Evolutionary conservation across 2,113 vertebrate genomes (phyloP).

Genomic region (Dromiciops gliroides): DNA sequence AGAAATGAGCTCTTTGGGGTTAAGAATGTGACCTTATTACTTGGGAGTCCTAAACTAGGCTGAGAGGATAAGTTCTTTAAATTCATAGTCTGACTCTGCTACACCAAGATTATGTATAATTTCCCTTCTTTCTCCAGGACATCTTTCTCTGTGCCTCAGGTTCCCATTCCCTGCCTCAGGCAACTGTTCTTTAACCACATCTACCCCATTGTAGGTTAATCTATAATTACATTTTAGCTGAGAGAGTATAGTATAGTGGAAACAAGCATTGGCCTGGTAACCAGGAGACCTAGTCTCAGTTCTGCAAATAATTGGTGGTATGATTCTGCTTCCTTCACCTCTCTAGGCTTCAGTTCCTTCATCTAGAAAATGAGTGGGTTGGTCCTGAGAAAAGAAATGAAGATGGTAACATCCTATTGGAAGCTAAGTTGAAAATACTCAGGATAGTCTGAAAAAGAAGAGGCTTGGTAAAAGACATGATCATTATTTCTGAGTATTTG

Average conservation of each 20-base stretch:
- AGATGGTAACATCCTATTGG: background rate
- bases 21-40: background rate
- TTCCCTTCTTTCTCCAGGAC: background rate
- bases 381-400: background rate
- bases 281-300: background rate
- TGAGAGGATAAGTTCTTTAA: background rate
- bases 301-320: background rate
- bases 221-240: background rate
- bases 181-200: background rate
- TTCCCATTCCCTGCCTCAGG: background rate
- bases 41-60: background rate
- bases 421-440: background rate
- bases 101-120: background rate
- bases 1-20: background rate
- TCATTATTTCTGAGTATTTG: background rate
- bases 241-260: background rate
- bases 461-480: background rate
- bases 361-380: background rate
- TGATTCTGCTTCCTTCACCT: background rate
- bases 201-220: background rate
- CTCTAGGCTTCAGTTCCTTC: background rate
- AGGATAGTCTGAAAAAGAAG: background rate
- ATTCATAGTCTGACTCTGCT: background rate
- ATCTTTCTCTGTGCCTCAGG: background rate
- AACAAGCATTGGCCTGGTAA: background rate